Evolutionary conservation across 2,888 invertebrate genomes (phyloP).

Genomic region (Cryptophagus acutangulus): DNA sequence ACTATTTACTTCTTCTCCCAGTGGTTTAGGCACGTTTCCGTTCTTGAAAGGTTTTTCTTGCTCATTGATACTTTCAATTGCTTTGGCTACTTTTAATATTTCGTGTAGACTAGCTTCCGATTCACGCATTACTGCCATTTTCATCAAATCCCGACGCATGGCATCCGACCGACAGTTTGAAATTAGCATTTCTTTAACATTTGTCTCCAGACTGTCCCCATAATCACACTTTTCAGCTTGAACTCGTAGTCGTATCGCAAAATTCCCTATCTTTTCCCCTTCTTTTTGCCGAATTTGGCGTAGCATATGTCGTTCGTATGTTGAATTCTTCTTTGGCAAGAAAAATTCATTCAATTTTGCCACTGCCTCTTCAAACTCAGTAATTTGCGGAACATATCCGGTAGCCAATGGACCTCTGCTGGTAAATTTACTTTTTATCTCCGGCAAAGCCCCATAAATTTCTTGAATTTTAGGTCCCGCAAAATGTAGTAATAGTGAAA

Average conservation of each 20-base stretch:
- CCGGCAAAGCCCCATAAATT: too few relatives aligned
- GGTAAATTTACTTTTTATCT: too few relatives aligned
- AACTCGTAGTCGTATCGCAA: constrained; percentile 26
- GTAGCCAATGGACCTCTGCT: too few relatives aligned
- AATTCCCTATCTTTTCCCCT: constrained; percentile 36
- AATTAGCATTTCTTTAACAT: constrained; percentile 28
- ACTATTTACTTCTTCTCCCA: constrained; percentile 6
- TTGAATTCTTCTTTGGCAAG: constrained; percentile 27
- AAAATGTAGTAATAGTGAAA: too few relatives aligned
- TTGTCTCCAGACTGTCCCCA: constrained; percentile 27
- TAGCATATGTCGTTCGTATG: constrained; percentile 34
- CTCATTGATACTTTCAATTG: constrained; percentile 19
- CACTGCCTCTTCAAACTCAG: constrained; percentile 15
- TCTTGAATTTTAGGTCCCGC: too few relatives aligned
- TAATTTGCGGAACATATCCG: too few relatives aligned
- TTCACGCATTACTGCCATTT: too few relatives aligned
- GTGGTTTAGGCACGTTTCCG: constrained; percentile 1
- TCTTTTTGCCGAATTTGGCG: constrained; percentile 30
- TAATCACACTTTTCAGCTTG: constrained; percentile 20
- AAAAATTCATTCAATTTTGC: constrained; percentile 28
- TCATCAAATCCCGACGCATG: constrained; percentile 19
- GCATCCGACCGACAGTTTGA: constrained; percentile 24
- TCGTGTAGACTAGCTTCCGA: constrained; percentile 19
- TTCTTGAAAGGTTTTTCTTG: constrained; percentile 11
- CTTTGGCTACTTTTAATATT: constrained; percentile 20